Evolutionary conservation across 1,140 invertebrate species (phyloP).

Genomic region (Papilio polytes): DNA sequence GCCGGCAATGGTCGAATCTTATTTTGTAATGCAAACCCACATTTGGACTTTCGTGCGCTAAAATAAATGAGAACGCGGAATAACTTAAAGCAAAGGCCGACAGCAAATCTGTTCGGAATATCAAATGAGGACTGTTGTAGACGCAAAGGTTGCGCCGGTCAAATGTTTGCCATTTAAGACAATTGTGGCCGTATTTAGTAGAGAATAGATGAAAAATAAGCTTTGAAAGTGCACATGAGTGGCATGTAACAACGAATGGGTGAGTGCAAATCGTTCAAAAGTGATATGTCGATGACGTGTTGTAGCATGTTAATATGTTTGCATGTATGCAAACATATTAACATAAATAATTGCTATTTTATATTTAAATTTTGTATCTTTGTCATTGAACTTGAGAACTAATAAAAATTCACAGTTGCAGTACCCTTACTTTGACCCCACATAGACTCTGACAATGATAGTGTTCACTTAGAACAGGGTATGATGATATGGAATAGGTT

Average conservation of each 20-base stretch:
- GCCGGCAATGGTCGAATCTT: slow-evolving; percentile 47
- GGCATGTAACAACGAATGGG: neutral
- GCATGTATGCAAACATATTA: too few species aligned
- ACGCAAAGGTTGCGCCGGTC: slow-evolving; percentile 9
- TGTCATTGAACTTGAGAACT: too few species aligned
- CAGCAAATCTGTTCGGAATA: slow-evolving; percentile 37
- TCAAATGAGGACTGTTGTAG: slow-evolving; percentile 30
- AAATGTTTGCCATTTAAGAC: slow-evolving; percentile 11
- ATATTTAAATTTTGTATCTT: too few species aligned
- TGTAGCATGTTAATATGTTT: too few species aligned
- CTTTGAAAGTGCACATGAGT: neutral
- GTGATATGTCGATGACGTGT: neutral
- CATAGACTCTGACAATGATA: too few species aligned
- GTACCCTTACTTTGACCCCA: too few species aligned
- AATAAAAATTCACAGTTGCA: too few species aligned
- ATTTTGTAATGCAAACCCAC: slow-evolving; percentile 49
- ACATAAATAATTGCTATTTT: too few species aligned
- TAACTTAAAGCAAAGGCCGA: slow-evolving; percentile 36
- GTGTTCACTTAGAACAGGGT: too few species aligned
- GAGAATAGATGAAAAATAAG: slow-evolving; percentile 7
- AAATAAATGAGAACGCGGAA: slow-evolving; percentile 38
- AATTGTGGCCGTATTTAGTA: slow-evolving; percentile 2
- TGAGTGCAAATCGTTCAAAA: neutral
- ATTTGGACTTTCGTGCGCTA: slow-evolving; percentile 45
- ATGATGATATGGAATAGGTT: too few species aligned